Base-by-base conservation (phyloP, 2,888 invertebrate genomes). In the Eristalinus sepulchralis region DNA sequence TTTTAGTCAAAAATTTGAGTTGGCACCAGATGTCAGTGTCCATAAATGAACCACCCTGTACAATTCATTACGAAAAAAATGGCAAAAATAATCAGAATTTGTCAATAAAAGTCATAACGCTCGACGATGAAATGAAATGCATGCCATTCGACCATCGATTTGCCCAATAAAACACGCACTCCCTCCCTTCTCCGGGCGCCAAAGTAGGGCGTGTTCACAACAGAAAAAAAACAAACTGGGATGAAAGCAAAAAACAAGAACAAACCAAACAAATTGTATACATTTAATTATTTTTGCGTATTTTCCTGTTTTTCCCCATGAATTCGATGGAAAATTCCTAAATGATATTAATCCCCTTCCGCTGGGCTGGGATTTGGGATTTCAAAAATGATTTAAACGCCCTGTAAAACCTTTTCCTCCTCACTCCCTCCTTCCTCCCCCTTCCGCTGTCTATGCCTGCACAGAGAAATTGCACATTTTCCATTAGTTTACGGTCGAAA, bases 401-500 rank as follows among this genome's bases (percentile, higher is more conserved):
- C 39, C 39, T 47, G 13, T n/a, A 2, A n/a, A 13, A n/a, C n/a
- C n/a, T n/a, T n/a, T n/a, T n/a, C n/a, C n/a, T n/a, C n/a, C n/a
- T n/a, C n/a, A n/a, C n/a, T n/a, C n/a, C n/a, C n/a, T n/a, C n/a
- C n/a, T n/a, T n/a, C n/a, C n/a, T 47, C 17, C 47, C n/a, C 47
- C 5, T 1, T 66, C 27, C 10, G 5, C 27, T 9, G 13, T 13
- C 27, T 53, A n/a, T n/a, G n/a, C 13, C 10, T 77, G 34, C 67
- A 77, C 47, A 1, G 17, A 47, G 8, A 17, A 47, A 17, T 47
- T 47, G 47, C 47, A 47, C 66, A 75, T 75, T 81, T 80, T 75
- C 80, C 80, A 81, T 81, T 73, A 75, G 67, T 68, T 68, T 57
- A 81, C 33, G 24, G 73, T 73, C 73, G 22, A 63, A 75, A 68